Base-by-base conservation (phyloP, 2,888 invertebrate species). In the Athalia circularis region DNA sequence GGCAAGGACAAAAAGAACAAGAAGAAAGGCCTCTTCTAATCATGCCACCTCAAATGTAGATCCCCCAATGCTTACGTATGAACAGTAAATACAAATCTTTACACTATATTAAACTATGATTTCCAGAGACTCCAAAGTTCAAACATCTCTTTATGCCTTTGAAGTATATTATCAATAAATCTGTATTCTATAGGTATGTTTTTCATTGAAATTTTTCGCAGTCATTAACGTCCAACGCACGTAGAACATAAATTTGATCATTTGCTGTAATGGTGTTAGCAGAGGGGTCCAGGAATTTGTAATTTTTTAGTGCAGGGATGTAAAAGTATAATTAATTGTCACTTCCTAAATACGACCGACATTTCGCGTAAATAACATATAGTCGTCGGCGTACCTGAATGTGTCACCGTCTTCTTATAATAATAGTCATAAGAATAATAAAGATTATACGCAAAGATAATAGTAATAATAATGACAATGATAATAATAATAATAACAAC, bases 1-100 rank as follows among this genome's bases (percentile, higher is more conserved):
- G 96, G 96, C 86, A 96, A 96, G 92, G 96, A 96, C 88, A 96
- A 96, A 91, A 96, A 96, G 92, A 95, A 93, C 90, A 96, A 96
- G 93, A 96, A 96, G 94, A 96, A 96, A 93, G 96, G 96, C 91
- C 94, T 96, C 92, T 96, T 97, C 92, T 96, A 95, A 93, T 85
- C 83, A 82, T 82, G 82, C 80, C 80, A 79, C 77, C 74, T 78
- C 80, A 81, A 83, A 81, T 79, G 82, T 61, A 80, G 79, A 77
- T 77, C 65, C 29, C 29, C 77, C 15, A 50, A 64, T 62, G 62
- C 75, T 62, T 75, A 75, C 61, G 54, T 50, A 29, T 29, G 6
- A 75, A 75, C 52, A 75, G 75, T 75, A 43, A 75, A 62, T 64
- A 62, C 62, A 47, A 59, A 62, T 50, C 62, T n/a, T n/a, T 75